Evolutionary conservation across 2,113 vertebrate species (phyloP).

Genomic region (Caranx melampygus): DNA sequence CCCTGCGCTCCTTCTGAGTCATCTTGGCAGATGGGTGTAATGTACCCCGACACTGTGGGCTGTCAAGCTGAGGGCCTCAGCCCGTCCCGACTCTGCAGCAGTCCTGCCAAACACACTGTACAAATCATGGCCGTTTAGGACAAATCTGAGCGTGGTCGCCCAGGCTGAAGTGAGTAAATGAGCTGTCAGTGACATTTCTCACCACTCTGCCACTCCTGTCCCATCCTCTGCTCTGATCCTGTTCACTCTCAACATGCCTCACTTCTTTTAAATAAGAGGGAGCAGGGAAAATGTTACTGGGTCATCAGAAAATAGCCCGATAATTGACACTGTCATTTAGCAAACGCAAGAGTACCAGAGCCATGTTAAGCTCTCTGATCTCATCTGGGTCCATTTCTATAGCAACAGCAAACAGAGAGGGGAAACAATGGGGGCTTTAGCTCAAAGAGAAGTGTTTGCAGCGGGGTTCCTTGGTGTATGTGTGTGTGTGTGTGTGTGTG

Average conservation of each 20-base stretch:
- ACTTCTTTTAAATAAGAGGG: conserved; percentile 49
- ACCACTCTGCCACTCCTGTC: background rate
- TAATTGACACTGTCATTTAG: conserved; percentile 76
- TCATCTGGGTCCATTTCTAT: conserved; percentile 55
- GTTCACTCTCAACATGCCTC: conserved; percentile 24
- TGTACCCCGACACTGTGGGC: conserved; percentile 21
- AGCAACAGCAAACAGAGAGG: conserved; percentile 62
- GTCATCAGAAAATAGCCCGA: conserved; percentile 78
- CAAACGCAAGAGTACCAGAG: conserved; percentile 54
- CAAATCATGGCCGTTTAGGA: conserved; percentile 33
- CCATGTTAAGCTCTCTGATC: conserved; percentile 63
- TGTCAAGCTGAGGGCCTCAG: conserved; percentile 26
- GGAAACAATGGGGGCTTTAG: conserved; percentile 63
- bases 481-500: too few species aligned
- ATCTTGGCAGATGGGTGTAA: conserved; percentile 57
- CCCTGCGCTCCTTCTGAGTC: conserved; percentile 47
- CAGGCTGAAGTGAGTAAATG: conserved; percentile 8
- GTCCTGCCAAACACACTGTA: conserved; percentile 29
- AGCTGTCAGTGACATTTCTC: conserved; percentile 37
- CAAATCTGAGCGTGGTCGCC: background rate
- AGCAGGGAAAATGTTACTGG: conserved; percentile 48
- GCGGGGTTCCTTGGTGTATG: conserved; percentile 3
- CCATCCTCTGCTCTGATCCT: conserved; percentile 3
- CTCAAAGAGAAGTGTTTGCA: conserved; percentile 32
- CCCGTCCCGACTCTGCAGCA: conserved; percentile 24